Evolutionary conservation across 2,888 invertebrate genomes (phyloP).

Genomic region (Hybos culiciformis): DNA sequence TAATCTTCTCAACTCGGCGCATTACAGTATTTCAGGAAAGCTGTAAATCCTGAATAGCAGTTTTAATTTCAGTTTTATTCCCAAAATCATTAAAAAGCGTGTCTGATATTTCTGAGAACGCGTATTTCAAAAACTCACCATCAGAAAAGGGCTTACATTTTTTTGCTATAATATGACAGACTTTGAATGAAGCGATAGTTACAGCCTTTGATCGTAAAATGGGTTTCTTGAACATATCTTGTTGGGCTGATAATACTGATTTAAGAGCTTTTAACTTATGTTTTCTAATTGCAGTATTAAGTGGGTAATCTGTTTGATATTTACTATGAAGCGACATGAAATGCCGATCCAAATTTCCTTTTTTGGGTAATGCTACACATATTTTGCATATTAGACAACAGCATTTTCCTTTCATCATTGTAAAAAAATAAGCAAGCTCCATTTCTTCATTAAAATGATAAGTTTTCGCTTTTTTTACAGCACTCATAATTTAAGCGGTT

Average conservation of each 20-base stretch:
- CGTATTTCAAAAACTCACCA: constrained; percentile 14
- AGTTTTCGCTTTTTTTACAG: not conserved
- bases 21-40: too few relatives aligned
- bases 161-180: constrained; percentile 13
- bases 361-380: too few relatives aligned
- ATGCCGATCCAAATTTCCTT: too few relatives aligned
- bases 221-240: not conserved
- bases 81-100: not conserved
- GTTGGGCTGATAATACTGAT: not conserved
- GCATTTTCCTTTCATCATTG: not conserved
- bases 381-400: not conserved
- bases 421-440: not conserved
- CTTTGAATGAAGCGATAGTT: constrained; percentile 7
- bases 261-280: not conserved
- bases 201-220: not conserved
- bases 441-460: not conserved
- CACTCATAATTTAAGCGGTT: not conserved
- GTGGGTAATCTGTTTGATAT: too few relatives aligned
- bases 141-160: constrained; percentile 18
- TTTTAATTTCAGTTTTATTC: too few relatives aligned
- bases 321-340: too few relatives aligned
- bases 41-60: too few relatives aligned
- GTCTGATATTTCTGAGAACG: constrained; percentile 6
- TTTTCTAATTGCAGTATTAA: too few relatives aligned
- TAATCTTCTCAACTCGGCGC: too few relatives aligned